A percentile compares a stretch with the other conserved stretches of the same genome.
phyloP scores from a whole-genome alignment of 2,797 vertebrate species.

The Okamejei kenojei region DNA sequence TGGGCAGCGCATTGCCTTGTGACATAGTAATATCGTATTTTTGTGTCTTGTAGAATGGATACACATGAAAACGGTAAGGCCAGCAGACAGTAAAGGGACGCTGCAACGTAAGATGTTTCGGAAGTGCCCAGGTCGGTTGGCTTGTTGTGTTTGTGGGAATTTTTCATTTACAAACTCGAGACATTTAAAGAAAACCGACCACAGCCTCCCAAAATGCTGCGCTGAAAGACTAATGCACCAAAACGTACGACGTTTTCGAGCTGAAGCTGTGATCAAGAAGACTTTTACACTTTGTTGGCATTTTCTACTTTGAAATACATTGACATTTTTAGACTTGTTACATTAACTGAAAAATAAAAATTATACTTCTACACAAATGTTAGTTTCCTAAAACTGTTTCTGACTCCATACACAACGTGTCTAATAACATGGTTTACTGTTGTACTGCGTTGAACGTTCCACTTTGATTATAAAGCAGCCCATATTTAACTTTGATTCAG shows the following conservation, averaged over 20 bases:
- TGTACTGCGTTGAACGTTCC: not conserved
- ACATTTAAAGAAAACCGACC: not conserved
- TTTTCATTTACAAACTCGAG: not conserved
- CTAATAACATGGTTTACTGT: not conserved
- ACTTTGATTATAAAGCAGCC: not conserved
- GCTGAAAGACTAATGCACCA: not conserved
- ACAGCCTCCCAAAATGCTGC: not conserved
- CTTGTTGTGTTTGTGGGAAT: not conserved
- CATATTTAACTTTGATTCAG: not conserved
- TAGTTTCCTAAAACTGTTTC: no score
- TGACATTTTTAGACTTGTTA: constrained; percentile 6
- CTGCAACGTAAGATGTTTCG: constrained; percentile 41
- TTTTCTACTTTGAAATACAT: constrained; percentile 18
- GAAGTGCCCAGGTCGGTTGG: not conserved
- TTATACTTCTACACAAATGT: constrained; percentile 4
- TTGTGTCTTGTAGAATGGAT: constrained; percentile 71
- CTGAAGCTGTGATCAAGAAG: not conserved
- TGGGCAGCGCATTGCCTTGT: not conserved
- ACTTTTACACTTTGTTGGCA: constrained; percentile 15
- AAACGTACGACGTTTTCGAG: not conserved
- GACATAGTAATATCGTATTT: not conserved
- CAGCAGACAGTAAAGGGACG: constrained; percentile 71
- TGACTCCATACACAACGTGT: not conserved
- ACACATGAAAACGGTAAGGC: constrained; percentile 86
- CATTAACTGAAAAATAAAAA: constrained; percentile 23